Conservation (phyloP, 2,888 invertebrate species). For the Eupithecia exiguata region DNA sequence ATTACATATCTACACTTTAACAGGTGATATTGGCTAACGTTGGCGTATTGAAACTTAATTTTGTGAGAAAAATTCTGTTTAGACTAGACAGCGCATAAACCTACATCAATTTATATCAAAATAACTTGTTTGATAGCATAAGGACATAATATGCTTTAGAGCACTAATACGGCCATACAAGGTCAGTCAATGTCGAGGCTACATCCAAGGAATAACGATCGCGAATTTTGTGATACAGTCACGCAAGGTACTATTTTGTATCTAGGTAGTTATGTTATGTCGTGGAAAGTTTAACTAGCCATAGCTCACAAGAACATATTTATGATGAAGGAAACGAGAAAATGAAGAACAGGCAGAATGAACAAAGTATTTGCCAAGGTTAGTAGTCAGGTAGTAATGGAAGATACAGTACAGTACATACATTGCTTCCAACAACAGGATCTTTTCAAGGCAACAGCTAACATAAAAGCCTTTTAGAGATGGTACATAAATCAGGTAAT, state of each 20-base stretch:
- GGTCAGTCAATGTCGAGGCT: slow-evolving; percentile 40
- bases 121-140: slow-evolving; percentile 17
- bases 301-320: background rate
- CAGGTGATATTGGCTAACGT: background rate
- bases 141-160: slow-evolving; percentile 17
- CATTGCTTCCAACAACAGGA: background rate
- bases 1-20: background rate
- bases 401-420: background rate
- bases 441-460: background rate
- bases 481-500: background rate
- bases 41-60: background rate
- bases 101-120: background rate
- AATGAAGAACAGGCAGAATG: background rate
- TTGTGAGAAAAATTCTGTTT: background rate
- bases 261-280: background rate
- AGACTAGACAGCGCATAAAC: background rate
- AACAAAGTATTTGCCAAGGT: background rate
- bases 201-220: slow-evolving; percentile 25
- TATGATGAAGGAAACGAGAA: background rate
- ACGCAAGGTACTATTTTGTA: slow-evolving; percentile 33
- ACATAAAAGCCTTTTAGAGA: background rate
- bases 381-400: background rate
- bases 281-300: background rate
- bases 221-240: slow-evolving; percentile 33
- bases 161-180: slow-evolving; percentile 25